Conservation (phyloP, 2,797 vertebrate species). For the Tokudaia muenninki region DNA sequence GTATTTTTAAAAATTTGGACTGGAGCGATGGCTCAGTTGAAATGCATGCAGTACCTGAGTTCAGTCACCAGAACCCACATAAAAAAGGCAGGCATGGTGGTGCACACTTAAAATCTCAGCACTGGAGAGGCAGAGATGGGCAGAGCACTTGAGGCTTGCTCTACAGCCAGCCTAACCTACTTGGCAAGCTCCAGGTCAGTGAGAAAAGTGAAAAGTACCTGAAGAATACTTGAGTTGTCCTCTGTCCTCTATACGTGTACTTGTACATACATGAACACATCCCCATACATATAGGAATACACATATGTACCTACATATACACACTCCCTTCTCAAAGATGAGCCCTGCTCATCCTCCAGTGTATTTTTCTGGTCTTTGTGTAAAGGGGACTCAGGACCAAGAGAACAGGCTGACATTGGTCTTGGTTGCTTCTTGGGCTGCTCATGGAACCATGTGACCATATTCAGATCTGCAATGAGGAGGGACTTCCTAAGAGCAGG, state of each 20-base stretch:
- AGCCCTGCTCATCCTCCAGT: not conserved
- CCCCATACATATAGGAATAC: not conserved
- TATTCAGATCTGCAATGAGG: not conserved
- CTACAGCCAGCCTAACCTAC: not conserved
- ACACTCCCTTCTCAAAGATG: not conserved
- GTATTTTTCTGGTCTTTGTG: not conserved
- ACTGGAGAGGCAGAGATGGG: not conserved
- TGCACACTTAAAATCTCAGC: not conserved
- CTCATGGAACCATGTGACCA: not conserved
- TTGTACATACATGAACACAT: not conserved
- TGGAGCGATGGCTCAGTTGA: not conserved
- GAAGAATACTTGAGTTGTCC: not conserved
- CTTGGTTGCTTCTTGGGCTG: not conserved
- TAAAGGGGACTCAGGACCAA: not conserved
- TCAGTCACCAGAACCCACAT: not conserved
- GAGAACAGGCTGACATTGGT: not conserved
- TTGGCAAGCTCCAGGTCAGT: not conserved
- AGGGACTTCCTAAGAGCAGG: not conserved
- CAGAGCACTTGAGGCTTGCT: not conserved
- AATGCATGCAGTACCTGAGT: not conserved
- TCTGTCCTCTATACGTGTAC: not conserved
- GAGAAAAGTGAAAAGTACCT: not conserved
- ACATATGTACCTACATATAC: not conserved
- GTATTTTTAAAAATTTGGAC: slow-evolving; percentile 16
- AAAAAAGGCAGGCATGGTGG: not conserved